Evolutionary conservation across 2,888 invertebrate genomes (phyloP).

Genomic region (Galerucella pusilla): DNA sequence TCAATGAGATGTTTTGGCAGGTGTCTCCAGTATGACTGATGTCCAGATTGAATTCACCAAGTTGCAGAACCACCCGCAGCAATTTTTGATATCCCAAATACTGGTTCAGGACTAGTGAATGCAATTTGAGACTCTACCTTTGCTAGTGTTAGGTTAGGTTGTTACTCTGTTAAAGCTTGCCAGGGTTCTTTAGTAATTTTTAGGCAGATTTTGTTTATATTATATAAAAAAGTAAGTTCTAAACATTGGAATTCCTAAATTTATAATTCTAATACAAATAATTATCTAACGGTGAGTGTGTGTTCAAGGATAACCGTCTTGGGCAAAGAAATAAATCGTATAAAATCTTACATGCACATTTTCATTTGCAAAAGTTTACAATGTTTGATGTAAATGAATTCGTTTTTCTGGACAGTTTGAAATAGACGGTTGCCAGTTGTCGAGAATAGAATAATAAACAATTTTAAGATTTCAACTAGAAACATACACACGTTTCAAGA

Average conservation of each 20-base stretch:
- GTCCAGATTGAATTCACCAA: too few relatives aligned
- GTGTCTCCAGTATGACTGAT: too few relatives aligned
- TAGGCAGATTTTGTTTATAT: too few relatives aligned
- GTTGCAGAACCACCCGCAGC: too few relatives aligned
- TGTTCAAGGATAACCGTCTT: constrained; percentile 21
- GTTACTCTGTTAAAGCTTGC: too few relatives aligned
- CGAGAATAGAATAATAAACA: constrained; percentile 35
- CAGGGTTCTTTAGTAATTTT: too few relatives aligned
- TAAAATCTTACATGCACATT: constrained; percentile 11
- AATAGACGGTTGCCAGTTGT: constrained; percentile 38
- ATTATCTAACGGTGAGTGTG: constrained; percentile 1
- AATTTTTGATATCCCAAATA: too few relatives aligned
- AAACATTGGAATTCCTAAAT: not conserved
- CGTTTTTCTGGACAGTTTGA: constrained; percentile 34
- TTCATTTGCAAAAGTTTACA: constrained; percentile 30
- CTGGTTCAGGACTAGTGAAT: too few relatives aligned
- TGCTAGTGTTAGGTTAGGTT: too few relatives aligned
- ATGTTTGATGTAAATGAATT: constrained; percentile 35
- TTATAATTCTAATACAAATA: constrained; percentile 16
- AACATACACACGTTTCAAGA: not conserved
- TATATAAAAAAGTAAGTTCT: too few relatives aligned
- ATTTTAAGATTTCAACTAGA: not conserved
- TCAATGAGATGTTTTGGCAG: too few relatives aligned
- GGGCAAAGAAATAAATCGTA: constrained; percentile 17
- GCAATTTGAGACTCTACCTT: too few relatives aligned